Percentiles rank a stretch among this genome's conserved stretches.
Evolutionary conservation across 2,888 invertebrate genomes (phyloP).

Genomic region (Protonemura montana): DNA sequence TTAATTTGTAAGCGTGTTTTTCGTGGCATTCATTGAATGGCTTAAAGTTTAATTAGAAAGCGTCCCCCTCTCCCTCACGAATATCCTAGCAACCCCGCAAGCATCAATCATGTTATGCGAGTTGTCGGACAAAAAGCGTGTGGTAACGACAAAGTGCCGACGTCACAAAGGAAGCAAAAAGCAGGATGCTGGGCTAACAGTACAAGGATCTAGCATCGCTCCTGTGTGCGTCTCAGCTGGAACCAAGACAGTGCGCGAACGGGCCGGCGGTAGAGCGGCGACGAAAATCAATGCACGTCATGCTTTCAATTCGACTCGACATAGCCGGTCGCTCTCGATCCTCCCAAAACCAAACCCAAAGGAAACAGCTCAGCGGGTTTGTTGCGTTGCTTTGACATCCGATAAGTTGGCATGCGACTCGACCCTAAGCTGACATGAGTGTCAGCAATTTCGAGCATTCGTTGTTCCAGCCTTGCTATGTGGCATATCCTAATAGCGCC

Average conservation of each 20-base stretch:
- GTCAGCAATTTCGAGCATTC: too few species aligned
- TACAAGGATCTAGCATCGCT: background rate
- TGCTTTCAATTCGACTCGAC: background rate
- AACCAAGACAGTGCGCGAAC: background rate
- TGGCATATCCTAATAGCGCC: too few species aligned
- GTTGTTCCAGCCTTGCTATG: too few species aligned
- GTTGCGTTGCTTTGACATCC: background rate
- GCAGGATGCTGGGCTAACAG: background rate
- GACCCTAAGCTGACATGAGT: background rate
- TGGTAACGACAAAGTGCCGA: background rate
- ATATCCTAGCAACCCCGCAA: background rate
- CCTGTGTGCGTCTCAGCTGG: background rate
- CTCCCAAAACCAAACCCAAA: background rate
- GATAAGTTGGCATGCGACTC: background rate
- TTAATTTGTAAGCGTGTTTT: background rate
- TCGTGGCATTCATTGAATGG: background rate
- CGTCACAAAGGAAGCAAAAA: background rate
- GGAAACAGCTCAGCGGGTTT: background rate
- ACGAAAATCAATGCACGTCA: background rate
- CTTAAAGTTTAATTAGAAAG: background rate
- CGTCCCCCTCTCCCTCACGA: background rate
- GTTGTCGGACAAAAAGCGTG: background rate
- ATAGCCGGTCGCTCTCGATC: background rate
- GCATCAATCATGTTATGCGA: background rate
- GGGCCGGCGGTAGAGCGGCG: background rate